Conservation (phyloP, 2,888 invertebrate species). For the Ochlodes sylvanus region DNA sequence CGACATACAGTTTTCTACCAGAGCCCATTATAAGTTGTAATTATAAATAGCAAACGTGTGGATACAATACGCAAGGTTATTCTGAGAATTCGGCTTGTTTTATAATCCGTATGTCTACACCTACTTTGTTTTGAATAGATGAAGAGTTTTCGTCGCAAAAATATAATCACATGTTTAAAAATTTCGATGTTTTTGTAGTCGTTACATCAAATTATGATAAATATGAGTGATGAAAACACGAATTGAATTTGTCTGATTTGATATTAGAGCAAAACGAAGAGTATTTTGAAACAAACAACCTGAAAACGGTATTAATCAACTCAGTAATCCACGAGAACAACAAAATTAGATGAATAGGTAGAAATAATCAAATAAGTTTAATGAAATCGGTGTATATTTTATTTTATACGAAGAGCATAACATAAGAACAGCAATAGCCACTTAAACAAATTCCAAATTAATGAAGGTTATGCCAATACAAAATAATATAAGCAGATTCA, state of each 20-base stretch:
- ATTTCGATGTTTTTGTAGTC: too few species aligned
- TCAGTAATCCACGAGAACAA: not conserved
- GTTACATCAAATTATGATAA: not conserved
- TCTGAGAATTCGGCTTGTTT: constrained; percentile 75
- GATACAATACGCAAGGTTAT: constrained; percentile 79
- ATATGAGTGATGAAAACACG: not conserved
- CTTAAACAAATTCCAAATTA: too few species aligned
- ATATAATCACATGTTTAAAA: not conserved
- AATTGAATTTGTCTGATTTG: not conserved
- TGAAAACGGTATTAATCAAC: not conserved
- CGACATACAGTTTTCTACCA: constrained; percentile 57
- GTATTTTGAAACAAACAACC: not conserved
- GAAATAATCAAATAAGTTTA: not conserved
- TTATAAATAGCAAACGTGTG: constrained; percentile 82
- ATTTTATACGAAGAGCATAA: too few species aligned
- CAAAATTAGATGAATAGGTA: too few species aligned
- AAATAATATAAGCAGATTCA: too few species aligned
- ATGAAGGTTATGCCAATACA: too few species aligned
- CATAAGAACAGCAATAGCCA: too few species aligned
- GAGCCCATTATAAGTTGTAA: constrained; percentile 68
- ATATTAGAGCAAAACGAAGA: not conserved
- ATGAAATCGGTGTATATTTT: not conserved
- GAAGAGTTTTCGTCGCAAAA: constrained; percentile 38
- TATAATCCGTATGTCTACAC: constrained; percentile 55
- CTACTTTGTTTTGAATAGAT: constrained; percentile 64